Conservation (phyloP, 2,797 vertebrate species). For the Tinamus major region DNA sequence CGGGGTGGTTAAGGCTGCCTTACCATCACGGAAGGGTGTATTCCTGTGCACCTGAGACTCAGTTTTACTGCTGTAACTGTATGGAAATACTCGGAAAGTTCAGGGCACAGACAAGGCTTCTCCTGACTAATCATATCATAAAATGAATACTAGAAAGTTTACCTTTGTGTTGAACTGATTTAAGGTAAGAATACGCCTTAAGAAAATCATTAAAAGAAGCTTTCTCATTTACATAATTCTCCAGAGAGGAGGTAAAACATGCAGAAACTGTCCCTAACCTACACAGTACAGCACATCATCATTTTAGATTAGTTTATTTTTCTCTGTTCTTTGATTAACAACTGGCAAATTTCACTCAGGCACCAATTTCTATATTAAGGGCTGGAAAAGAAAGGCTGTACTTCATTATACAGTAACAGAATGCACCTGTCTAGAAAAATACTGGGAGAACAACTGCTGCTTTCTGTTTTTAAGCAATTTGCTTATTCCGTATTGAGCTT, state of each 20-base stretch:
- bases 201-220: neutral
- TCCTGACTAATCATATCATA: neutral
- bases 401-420: neutral
- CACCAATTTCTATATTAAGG: neutral
- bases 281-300: neutral
- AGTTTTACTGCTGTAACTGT: neutral
- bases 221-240: neutral
- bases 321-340: neutral
- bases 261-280: neutral
- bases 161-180: neutral
- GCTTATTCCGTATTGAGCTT: neutral
- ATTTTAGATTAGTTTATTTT: conserved; percentile 24
- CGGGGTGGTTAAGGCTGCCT: neutral
- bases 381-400: conserved; percentile 22
- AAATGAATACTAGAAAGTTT: neutral
- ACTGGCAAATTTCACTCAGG: neutral
- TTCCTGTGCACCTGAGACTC: neutral
- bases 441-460: conserved; percentile 38
- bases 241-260: conserved; percentile 7
- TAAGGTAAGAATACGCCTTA: fast-evolving
- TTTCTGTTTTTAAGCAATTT: conserved; percentile 28
- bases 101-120: neutral
- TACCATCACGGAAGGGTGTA: neutral
- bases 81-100: neutral
- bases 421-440: conserved; percentile 13